phyloP scores from a whole-genome alignment of 1,140 invertebrate species.

The Aphelinus certus region DNA sequence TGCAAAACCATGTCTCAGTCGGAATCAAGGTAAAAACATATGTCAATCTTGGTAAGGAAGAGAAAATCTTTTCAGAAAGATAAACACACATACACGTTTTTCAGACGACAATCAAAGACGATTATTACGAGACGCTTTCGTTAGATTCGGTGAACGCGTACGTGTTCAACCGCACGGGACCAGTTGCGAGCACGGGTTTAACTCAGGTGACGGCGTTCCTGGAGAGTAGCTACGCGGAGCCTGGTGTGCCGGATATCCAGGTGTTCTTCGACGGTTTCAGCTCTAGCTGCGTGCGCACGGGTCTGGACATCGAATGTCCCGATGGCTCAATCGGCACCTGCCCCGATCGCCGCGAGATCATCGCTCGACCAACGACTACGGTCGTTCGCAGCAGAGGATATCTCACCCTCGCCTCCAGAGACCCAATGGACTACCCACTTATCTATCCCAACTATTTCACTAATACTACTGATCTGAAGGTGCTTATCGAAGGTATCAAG shows the following conservation, averaged over 20 bases:
- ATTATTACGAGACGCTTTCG: conserved; percentile 54
- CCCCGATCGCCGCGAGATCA: conserved; percentile 52
- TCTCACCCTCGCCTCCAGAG: conserved; percentile 62
- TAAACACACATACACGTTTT: no score
- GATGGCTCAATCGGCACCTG: conserved; percentile 50
- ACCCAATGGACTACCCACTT: conserved; percentile 72
- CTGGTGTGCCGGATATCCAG: conserved; percentile 55
- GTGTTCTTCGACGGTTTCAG: conserved; percentile 64
- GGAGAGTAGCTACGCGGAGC: conserved; percentile 52
- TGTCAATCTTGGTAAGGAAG: neutral
- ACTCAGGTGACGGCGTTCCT: conserved; percentile 64
- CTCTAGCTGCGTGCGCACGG: conserved; percentile 56
- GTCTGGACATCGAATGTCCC: conserved; percentile 55
- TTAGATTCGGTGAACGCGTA: conserved; percentile 59
- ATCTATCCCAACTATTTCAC: conserved; percentile 76
- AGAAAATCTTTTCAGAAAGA: no score
- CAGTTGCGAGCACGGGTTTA: conserved; percentile 63
- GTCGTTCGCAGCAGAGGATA: conserved; percentile 51
- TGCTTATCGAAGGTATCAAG: conserved; percentile 65
- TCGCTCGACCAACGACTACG: conserved; percentile 56
- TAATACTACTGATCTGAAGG: conserved; percentile 63
- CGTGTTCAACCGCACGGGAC: conserved; percentile 57
- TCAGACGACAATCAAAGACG: conserved; percentile 58
- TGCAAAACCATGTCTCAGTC: conserved; percentile 68
- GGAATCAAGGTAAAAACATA: conserved; percentile 43